Conservation (phyloP, 1,140 invertebrate genomes). For the Cherax destructor region DNA sequence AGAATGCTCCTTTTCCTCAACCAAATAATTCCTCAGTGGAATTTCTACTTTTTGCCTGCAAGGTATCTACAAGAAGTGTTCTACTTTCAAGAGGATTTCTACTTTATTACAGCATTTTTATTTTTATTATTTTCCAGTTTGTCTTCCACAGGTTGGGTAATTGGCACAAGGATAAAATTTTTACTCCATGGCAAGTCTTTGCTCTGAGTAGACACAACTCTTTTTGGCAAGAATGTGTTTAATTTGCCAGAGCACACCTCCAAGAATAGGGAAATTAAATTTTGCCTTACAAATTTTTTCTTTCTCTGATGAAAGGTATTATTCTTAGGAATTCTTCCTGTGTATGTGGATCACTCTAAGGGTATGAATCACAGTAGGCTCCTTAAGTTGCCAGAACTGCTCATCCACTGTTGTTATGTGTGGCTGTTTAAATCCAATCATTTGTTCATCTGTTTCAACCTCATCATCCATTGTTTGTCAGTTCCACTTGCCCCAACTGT, state of each 20-base stretch:
- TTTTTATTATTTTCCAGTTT: background rate
- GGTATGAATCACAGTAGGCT: constrained; percentile 16
- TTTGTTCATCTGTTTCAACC: background rate
- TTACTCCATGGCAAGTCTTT: background rate
- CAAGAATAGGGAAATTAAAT: constrained; percentile 1
- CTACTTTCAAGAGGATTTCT: constrained; percentile 9
- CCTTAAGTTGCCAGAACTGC: constrained; percentile 11
- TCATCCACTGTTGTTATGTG: constrained; percentile 13
- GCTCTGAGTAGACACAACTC: background rate
- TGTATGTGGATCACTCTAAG: constrained; percentile 16
- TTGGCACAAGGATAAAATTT: background rate
- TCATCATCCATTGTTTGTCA: constrained; percentile 16
- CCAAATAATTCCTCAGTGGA: constrained; percentile 3
- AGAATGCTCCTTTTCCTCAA: constrained; percentile 7
- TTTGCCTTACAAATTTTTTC: constrained; percentile 6
- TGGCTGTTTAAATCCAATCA: constrained; percentile 10
- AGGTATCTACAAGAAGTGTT: background rate
- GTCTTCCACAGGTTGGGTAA: constrained; percentile 1
- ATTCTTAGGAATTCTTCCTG: constrained; percentile 6
- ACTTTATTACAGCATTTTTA: background rate
- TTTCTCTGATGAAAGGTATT: background rate
- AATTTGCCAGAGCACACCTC: background rate
- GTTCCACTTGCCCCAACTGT: background rate
- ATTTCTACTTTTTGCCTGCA: background rate
- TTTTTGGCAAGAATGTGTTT: background rate